Conservation (phyloP, 1,140 invertebrate genomes). For the Drosophila tsacasi region DNA sequence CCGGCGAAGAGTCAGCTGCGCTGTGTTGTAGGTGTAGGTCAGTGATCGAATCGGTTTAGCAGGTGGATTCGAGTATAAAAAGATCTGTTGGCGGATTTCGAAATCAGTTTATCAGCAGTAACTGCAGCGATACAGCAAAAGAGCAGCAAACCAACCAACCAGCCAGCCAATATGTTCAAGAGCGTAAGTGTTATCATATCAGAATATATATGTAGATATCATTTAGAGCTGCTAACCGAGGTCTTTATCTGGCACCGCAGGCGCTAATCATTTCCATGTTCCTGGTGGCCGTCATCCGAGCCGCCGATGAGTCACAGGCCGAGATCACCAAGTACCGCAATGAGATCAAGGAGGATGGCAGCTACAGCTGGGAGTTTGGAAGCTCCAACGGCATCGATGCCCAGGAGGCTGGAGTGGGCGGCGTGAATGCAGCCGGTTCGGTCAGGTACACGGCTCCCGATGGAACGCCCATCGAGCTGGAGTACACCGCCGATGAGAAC, state of each 20-base stretch:
- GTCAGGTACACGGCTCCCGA: conserved; percentile 80
- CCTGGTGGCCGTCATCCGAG: conserved; percentile 40
- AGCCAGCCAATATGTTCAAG: conserved; percentile 53
- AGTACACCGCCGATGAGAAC: conserved; percentile 92
- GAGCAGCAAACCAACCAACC: background rate
- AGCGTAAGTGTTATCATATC: conserved; percentile 44
- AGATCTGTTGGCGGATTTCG: conserved; percentile 30
- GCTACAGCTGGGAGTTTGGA: conserved; percentile 86
- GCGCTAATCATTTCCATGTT: conserved; percentile 48
- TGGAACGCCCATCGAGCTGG: conserved; percentile 85
- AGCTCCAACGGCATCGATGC: conserved; percentile 88
- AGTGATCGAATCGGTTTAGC: conserved; percentile 36
- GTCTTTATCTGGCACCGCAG: conserved; percentile 30
- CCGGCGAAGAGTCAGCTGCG: conserved; percentile 36
- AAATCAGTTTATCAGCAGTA: conserved; percentile 61
- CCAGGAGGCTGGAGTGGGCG: conserved; percentile 86
- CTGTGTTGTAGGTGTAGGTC: conserved; percentile 69
- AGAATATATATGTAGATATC: too few species aligned
- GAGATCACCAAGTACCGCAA: conserved; percentile 85
- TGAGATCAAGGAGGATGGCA: conserved; percentile 87
- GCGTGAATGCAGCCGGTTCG: conserved; percentile 58
- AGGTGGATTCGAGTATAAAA: conserved; percentile 57
- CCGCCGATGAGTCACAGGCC: conserved; percentile 65
- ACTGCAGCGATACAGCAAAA: conserved; percentile 26
- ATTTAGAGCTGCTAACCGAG: background rate